Base-by-base conservation (phyloP, 2,888 invertebrate species). In the Euzetes globulus region DNA sequence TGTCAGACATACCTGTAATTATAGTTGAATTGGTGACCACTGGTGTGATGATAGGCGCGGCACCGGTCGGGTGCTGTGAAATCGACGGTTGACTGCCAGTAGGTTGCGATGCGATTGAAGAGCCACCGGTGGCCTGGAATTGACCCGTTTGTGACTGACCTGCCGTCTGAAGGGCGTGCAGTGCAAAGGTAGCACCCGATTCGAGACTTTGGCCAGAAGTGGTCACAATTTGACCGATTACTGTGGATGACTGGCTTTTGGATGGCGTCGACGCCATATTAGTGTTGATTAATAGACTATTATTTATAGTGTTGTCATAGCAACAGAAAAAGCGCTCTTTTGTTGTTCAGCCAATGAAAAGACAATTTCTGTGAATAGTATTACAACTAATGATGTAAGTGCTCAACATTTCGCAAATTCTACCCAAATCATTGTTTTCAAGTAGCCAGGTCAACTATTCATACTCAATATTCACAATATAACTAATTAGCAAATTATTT, bases 201-300 rank as follows among this genome's bases (percentile, higher is more conserved):
- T 58, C 58, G 13, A 25, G 17, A 17, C 22, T 19, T 17, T 22
- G 27, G 22, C 25, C 58, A 4, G 58, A 9, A 25, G 19, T 58
- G 58, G 58, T 22, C 58, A 58, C 58, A 58, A 58, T 58, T 25
- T 58, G 19, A 22, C 58, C 58, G 58, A 58, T 58, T 4, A 58
- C 22, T 7, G 25, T 25, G 22, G 58, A 47, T 4, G 47, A 47
- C 47, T 47, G 47, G 9, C 47, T 17, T 15, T 47, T 47, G 9
- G 15, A 6, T 47, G 47, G 47, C 15, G 47, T 47, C 3, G 47
- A 6, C 47, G 47, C 47, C 47, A 47, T 47, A 47, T 47, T 47
- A 4, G 47, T 4, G 47, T 47, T 47, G 15, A 47, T 47, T 47
- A 41, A n/a, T n/a, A n/a, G n/a, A n/a, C n/a, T n/a, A n/a, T n/a